A percentile compares a stretch with the other conserved stretches of the same genome.
Conservation (phyloP, 2,797 vertebrate genomes). For the Mergus octosetaceus region DNA sequence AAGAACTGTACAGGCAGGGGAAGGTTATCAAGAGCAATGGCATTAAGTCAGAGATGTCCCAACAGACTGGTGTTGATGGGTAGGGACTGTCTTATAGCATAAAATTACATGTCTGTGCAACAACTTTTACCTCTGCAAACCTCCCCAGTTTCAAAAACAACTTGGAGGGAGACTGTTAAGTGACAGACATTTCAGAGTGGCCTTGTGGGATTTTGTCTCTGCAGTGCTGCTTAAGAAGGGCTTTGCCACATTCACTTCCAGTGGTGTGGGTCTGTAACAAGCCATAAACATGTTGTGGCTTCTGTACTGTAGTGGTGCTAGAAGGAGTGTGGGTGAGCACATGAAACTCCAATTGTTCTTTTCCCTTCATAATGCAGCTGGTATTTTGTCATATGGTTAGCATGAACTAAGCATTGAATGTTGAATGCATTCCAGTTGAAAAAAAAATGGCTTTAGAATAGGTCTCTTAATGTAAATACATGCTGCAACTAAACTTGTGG, state of each 20-base stretch:
- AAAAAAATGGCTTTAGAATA: constrained; percentile 2
- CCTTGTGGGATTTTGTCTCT: not conserved
- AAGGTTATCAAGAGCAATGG: not conserved
- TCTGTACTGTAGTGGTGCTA: not conserved
- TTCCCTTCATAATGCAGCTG: not conserved
- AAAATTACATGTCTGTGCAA: not conserved
- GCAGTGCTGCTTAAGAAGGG: not conserved
- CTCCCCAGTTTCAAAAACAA: not conserved
- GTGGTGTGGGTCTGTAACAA: not conserved
- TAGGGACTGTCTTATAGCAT: not conserved
- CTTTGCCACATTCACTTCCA: not conserved
- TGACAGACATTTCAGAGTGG: not conserved
- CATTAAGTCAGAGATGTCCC: not conserved
- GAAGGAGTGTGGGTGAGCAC: not conserved
- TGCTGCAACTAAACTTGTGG: not conserved
- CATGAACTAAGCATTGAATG: constrained; percentile 25
- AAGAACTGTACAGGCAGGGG: not conserved
- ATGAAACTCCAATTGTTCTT: constrained; percentile 12
- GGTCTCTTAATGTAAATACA: not conserved
- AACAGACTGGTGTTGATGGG: not conserved
- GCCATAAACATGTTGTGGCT: not conserved
- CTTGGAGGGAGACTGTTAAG: not conserved
- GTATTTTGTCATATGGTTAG: constrained; percentile 32
- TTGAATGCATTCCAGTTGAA: constrained; percentile 26
- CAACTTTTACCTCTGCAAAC: not conserved